Evolutionary conservation across 2,797 vertebrate species (phyloP), one percentile per base, ranked within the genome.

Genomic region (Fundulus diaphanus): DNA sequence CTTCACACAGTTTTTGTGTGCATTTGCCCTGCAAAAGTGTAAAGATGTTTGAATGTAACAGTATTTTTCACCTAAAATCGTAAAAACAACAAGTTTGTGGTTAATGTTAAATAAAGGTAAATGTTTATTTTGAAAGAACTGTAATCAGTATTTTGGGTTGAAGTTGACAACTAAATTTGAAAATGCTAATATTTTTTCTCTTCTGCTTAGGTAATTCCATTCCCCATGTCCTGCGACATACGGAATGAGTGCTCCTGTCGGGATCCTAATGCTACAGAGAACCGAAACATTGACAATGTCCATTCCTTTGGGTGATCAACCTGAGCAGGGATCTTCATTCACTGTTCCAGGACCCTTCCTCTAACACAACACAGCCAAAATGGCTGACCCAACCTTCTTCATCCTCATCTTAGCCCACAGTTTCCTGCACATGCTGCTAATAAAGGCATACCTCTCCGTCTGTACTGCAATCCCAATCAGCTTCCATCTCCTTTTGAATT

Each of bases 201-300:
- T 83, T 51, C 27, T 74, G 20, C 83, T 31, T 79, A 99, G 98
- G 98, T 99, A 88, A 97, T 97, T 73, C 97, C 97, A 0, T 99
- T 99, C 85, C 98, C 98, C 63, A 97, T 97, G 95, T 98, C 96
- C 74, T 99, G 98, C 81, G 97, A 99, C 90, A 91, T 96, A 29
- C 94, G 96, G 87, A 95, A 95, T 74, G 97, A 99, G 66, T 99
- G 98, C 82, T 96, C 98, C 88, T 99, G 98, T 83, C 95, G 96
- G 82, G 98, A 99, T 85, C 97, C 97, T 52, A 94, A 96, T 0
- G 97, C 98, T 68, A 92, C 95, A 66, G 98, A 99, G 93, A 97
- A 99, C 90, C 95, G 91, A 65, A 94, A 92, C 80, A 91, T 90
- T 9, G 87, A 92, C 72, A 85, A 89, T 7, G 95, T 94, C 81